Evolutionary conservation across 2,888 invertebrate species (phyloP), one percentile per base, ranked within the genome.

Genomic region (Chymomyza caudatula): DNA sequence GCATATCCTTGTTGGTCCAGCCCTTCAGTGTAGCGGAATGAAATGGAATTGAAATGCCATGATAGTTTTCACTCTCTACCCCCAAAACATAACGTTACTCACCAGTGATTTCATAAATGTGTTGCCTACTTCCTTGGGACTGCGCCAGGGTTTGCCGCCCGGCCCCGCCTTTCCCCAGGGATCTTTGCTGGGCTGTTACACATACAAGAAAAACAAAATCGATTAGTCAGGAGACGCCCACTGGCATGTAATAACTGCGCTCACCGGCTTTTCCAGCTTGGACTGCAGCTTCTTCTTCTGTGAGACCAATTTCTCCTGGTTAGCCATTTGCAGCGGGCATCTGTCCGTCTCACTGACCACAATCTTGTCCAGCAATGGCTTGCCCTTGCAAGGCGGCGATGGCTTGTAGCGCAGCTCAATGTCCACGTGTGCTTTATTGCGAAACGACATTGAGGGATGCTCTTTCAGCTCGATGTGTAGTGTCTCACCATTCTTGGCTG

Each of bases 51-150:
- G n/a, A n/a, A n/a, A n/a, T n/a, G n/a, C n/a, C n/a, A n/a, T n/a
- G n/a, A 42, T 43, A 17, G 6, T 23, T 13, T 8, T n/a, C 13
- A n/a, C n/a, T n/a, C n/a, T n/a, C n/a, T n/a, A n/a, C n/a, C n/a
- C n/a, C n/a, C n/a, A n/a, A n/a, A n/a, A n/a, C n/a, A n/a, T n/a
- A n/a, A n/a, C n/a, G n/a, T n/a, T 20, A 64, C 78, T 71, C 92
- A 95, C 95, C 94, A 96, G 92, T 76, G 95, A 95, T 89, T 94
- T 93, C 81, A 94, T 93, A 92, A 96, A 95, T 90, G 94, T 93
- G 78, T 93, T 90, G 85, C 95, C 95, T 84, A 94, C 92, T 87
- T 93, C 91, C 83, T 93, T 92, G 68, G 94, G 95, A 90, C 94
- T 93, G 86, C 95, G 92, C 95, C 95, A 95, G 74, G 93, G 92